Evolutionary conservation across 2,113 vertebrate species (phyloP), one percentile per base, ranked within the genome.

Genomic region (Antennarius striatus): DNA sequence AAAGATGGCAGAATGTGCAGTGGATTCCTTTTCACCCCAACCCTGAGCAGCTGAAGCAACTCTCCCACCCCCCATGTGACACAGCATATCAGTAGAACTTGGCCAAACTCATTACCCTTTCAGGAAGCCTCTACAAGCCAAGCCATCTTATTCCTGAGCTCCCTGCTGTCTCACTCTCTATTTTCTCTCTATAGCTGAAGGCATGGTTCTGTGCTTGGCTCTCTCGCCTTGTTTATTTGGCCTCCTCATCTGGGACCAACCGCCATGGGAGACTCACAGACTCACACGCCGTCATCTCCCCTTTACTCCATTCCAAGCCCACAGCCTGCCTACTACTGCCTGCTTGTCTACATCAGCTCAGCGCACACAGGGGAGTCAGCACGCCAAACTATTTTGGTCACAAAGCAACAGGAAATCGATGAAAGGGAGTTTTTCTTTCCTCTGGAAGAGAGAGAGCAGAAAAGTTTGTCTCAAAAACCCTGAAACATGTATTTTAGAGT

Each of bases 381-480:
- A 43, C 59, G 60, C 71, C 46, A 65, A 40, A 60, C 83, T 87
- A 88, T 89, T 88, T 82, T 78, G 72, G 83, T 86, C 74, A 50
- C 84, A 83, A 76, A 81, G 79, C 75, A 84, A 86, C 66, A 80
- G 79, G 64, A 87, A 90, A 88, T 89, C 85, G 82, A 90, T 84
- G 71, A 49, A 36, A 59, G 57, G n/a, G 39, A 56, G 72, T 17
- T 63, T 77, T 77, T 77, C 15, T 65, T 69, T 66, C 66, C 36
- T 54, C 52, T 53, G n/a, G 55, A 77, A 47, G 46, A 12, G 51
- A 64, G 13, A 50, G 61, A 45, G 57, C 15, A 50, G 29, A 73
- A 71, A 83, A 67, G 42, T 73, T 52, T 79, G 45, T 22, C 29
- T 39, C 40, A 43, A 43, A 47, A 74, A 47, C 46, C 47, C 42